Base-by-base conservation (phyloP, 2,888 invertebrate genomes). In the Theretra japonica region DNA sequence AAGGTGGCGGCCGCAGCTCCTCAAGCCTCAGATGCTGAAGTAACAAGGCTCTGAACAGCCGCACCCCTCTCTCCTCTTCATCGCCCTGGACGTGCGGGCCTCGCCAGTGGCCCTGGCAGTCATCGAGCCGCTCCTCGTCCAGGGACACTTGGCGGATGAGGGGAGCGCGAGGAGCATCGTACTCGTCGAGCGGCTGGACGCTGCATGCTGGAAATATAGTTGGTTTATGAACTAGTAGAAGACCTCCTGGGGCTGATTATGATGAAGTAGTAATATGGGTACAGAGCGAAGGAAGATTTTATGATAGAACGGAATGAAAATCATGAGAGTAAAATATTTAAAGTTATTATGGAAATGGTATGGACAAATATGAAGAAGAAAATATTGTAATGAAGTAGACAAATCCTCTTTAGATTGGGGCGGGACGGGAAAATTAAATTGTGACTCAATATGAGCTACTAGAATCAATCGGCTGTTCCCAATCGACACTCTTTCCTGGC, bases 81-180 rank as follows among this genome's bases (percentile, higher is more conserved):
- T 94, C 93, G 0, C 92, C 95, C 69, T 89, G 91, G 6, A 92
- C 83, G 25, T 90, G 89, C 0, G 88, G 85, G 0, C 92, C 90
- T 68, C 88, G 80, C 90, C 94, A 95, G 77, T 95, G 95, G 0
- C 94, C 95, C 72, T 90, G 95, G 75, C 92, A 95, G 80, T 94
- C 94, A 72, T 94, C 94, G 0, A 91, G 87, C 0, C 95, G 82
- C 75, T 95, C 95, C 74, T 95, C 95, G 30, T 95, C 95, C 28
- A 95, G 74, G 1, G 95, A 95, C 0, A 95, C 90, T 75, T 95
- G 95, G 0, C 95, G 89, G 0, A 88, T 88, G 0, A 95, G 84
- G 0, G 95, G 95, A 0, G 94, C 94, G 73, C 95, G 80, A 0
- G 93, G 93, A 0, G 89, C 85, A 57, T 93, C 92, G 70, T 91